These are phyloP conservation scores for Plagiodera versicolora DNA, from an alignment of 2,888 invertebrate species.

Conservation along the genomic window DNA sequence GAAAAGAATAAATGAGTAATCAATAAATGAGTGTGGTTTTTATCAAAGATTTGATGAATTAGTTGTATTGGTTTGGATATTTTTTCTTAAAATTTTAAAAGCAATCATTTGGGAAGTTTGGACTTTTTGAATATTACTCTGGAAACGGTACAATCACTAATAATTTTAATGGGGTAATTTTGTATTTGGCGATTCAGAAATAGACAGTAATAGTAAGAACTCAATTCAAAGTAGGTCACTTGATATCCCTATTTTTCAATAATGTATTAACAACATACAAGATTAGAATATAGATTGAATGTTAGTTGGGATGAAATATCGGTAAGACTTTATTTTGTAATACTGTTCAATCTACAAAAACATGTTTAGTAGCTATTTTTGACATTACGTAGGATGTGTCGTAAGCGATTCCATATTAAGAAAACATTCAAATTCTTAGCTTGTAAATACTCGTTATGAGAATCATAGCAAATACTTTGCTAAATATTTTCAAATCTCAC, in stretches of 20 bases:
- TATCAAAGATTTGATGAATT: too few species aligned
- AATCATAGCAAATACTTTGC: not conserved
- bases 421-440: not conserved
- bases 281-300: not conserved
- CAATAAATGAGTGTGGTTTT: not conserved
- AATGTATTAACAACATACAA: not conserved
- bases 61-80: too few species aligned
- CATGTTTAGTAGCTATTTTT: conserved; percentile 5
- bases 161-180: too few species aligned
- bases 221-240: not conserved
- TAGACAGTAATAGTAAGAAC: too few species aligned
- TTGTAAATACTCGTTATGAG: not conserved
- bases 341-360: not conserved
- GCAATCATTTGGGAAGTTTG: too few species aligned
- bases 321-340: too few species aligned
- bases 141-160: too few species aligned
- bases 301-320: too few species aligned
- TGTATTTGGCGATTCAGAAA: too few species aligned
- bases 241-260: not conserved
- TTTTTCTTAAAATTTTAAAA: too few species aligned
- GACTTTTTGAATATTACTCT: too few species aligned
- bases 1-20: conserved; percentile 10
- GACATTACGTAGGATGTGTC: not conserved
- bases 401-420: not conserved
- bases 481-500: conserved; percentile 16